Conservation (phyloP, 2,797 vertebrate genomes). For the Dromococcyx pavoninus region DNA sequence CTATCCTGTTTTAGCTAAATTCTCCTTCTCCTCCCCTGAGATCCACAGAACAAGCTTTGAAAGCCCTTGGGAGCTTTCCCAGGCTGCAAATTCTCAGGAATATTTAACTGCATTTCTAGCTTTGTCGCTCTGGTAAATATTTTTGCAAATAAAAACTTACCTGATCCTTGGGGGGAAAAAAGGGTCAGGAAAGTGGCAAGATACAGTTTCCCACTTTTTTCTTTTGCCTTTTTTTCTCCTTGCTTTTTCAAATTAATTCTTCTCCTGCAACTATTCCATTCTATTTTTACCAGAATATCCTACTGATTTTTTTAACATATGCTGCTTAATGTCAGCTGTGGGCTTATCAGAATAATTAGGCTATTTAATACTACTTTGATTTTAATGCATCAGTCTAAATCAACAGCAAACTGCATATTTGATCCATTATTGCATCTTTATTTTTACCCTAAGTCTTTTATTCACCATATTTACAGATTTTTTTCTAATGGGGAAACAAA, state of each 20-base stretch:
- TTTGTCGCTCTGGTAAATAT: background rate
- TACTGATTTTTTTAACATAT: background rate
- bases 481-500: background rate
- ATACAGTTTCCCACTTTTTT: background rate
- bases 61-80: background rate
- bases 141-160: background rate
- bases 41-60: background rate
- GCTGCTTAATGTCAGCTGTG: background rate
- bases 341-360: background rate
- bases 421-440: background rate
- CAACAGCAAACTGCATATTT: background rate
- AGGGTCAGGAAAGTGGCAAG: background rate
- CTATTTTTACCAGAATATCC: background rate
- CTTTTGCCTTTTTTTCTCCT: rapidly evolving
- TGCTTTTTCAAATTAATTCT: rapidly evolving
- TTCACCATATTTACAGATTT: background rate
- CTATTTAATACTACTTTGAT: background rate
- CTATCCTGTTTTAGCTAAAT: background rate
- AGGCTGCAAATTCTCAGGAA: background rate
- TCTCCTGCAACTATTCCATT: background rate
- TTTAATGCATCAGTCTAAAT: background rate
- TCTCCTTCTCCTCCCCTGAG: background rate
- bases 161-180: background rate
- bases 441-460: background rate
- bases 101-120: background rate